Percentiles rank a stretch among this genome's conserved stretches.
phyloP scores from a whole-genome alignment of 1,140 invertebrate species.

The Adoxophyes honmai region DNA sequence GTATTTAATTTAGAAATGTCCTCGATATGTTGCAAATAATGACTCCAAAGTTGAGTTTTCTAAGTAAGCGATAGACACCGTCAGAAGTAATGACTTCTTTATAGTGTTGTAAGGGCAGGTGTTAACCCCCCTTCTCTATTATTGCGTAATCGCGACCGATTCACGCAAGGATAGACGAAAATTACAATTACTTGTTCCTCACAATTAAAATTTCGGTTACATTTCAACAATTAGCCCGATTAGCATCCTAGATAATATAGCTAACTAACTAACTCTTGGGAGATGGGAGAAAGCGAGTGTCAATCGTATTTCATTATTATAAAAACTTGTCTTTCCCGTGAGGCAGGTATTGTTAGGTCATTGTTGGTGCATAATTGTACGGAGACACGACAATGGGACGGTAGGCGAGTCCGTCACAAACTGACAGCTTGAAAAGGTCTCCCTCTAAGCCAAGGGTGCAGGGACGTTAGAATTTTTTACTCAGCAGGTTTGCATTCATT shows the following conservation, averaged over 20 bases:
- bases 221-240: slow-evolving; percentile 39
- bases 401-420: slow-evolving; percentile 53
- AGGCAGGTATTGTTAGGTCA: slow-evolving; percentile 43
- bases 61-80: no score
- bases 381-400: slow-evolving; percentile 51
- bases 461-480: slow-evolving; percentile 30
- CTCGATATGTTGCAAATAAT: no score
- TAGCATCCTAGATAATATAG: slow-evolving; percentile 40
- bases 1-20: no score
- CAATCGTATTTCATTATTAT: slow-evolving; percentile 54
- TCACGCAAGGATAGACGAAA: not conserved
- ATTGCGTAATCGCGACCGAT: not conserved
- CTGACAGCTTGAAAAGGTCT: slow-evolving; percentile 57
- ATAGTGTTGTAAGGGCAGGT: not conserved
- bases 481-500: slow-evolving; percentile 19
- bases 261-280: slow-evolving; percentile 37
- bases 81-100: no score
- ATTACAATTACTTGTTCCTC: no score
- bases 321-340: slow-evolving; percentile 65
- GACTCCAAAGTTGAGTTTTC: no score
- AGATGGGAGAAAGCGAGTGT: slow-evolving; percentile 58
- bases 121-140: not conserved
- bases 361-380: slow-evolving; percentile 63
- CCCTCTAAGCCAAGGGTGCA: slow-evolving; percentile 32
- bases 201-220: not conserved